These are phyloP conservation scores for Mallotus villosus DNA, from an alignment of 2,797 vertebrate species.

Conservation along the genomic window DNA sequence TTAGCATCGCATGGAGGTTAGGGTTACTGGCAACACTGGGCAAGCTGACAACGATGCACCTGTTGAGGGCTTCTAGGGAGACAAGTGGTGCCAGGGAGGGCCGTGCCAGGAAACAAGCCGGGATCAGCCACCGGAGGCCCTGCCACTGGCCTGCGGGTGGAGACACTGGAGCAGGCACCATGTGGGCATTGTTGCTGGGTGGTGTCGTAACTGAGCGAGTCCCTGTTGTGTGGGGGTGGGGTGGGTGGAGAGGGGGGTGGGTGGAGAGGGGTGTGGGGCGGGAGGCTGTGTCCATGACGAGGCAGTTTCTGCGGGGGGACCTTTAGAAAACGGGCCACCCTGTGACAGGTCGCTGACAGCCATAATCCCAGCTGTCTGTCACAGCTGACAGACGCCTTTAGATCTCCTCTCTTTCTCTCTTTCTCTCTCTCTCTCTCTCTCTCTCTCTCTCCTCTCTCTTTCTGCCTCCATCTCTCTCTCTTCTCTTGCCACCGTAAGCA, in stretches of 20 bases:
- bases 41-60: constrained; percentile 32
- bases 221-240: not conserved
- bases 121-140: not conserved
- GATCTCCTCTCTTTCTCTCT: constrained; percentile 25
- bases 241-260: constrained; percentile 1
- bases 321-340: constrained; percentile 19
- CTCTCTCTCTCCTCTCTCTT: constrained; percentile 4
- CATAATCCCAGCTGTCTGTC: constrained; percentile 50
- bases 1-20: not conserved
- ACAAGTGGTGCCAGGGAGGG: constrained; percentile 35
- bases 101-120: not conserved
- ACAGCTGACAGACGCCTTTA: constrained; percentile 42
- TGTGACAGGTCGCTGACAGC: constrained; percentile 39
- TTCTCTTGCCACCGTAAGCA: constrained; percentile 33
- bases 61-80: constrained; percentile 40
- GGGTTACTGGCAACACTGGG: not conserved
- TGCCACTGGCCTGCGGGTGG: not conserved
- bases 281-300: constrained; percentile 14
- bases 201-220: not conserved
- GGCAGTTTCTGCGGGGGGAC: not conserved
- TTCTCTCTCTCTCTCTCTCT: not conserved
- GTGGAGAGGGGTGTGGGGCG: not conserved
- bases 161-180: constrained; percentile 23
- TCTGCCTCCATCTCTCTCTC: constrained; percentile 1
- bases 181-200: not conserved